Base-by-base conservation (phyloP, 2,797 vertebrate species). In the Scyliorhinus canicula region DNA sequence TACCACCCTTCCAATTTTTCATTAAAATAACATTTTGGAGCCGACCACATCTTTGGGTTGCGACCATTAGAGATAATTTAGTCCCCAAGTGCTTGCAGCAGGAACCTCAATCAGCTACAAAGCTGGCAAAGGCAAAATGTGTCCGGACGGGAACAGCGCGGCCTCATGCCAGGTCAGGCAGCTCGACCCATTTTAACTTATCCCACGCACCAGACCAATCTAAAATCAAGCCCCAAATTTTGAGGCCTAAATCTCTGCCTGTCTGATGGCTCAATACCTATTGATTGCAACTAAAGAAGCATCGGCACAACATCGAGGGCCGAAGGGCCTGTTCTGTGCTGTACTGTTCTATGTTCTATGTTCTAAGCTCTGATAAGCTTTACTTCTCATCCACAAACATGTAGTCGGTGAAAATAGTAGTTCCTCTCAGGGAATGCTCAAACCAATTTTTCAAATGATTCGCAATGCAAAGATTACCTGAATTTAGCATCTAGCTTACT, bases 401-500 rank as follows among this genome's bases (percentile, higher is more conserved):
- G 71, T 31, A 94, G 28, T 74, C 31, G 52, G 50, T 28, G 93
- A 94, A 21, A 55, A 74, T 24, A n/a, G 31, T 52, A 74, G 31
- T 26, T 74, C 14, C 26, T 35, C 50, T 94, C 67, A 5, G 47
- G 16, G 63, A 12, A 31, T 40, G 16, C 50, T n/a, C 31, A 52
- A 21, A 4, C 57, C 31, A 65, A 52, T 55, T 74, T 93, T 94
- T 55, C 50, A 94, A 74, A 74, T 94, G 47, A 21, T 74, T 94
- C 47, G 50, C 65, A 71, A 93, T 9, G 35, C 47, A 71, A 69
- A 93, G 44, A 69, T 90, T 50, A 50, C 44, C 44, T 93, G 50
- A 93, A 90, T 47, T 94, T 74, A 52, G 47, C 96, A 96, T 96
- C 97, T 95, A 96, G 96, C 97, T 97, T 97, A 97, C 96, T 97